Base-by-base conservation (phyloP, 2,888 invertebrate genomes). In the Nebria brevicollis region DNA sequence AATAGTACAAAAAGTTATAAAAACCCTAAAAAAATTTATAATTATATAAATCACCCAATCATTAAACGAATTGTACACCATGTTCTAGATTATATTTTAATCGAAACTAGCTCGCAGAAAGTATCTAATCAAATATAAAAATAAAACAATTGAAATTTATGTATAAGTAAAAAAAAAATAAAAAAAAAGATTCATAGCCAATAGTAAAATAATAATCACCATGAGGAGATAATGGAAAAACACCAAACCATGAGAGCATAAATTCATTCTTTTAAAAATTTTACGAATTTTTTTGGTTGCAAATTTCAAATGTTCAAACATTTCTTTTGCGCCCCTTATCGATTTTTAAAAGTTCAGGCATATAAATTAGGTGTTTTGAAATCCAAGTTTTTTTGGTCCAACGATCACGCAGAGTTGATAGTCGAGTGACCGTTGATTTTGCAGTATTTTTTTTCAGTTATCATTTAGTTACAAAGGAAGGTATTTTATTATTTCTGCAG, bases 211-310 rank as follows among this genome's bases (percentile, higher is more conserved):
- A 34, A 54, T 11, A 54, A 54, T 54, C 66, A 79, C 79, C 79
- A 25, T 66, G 73, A 77, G 78, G 64, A 54, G 64, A 34, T 75
- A 80, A 75, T 75, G 80, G 80, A 80, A 80, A 72, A 72, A 80
- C 75, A 80, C 80, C 80, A 77, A 66, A 66, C 76, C 77, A 41
- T 76, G 81, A 81, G 81, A 81, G 81, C 54, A 81, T 81, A 81
- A 81, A 76, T 72, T 77, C 73, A 81, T 81, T 77, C 81, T 87
- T 83, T 84, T 87, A 85, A 84, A 77, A 83, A 82, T 88, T 89
- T 89, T 88, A 85, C 88, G 85, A 85, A 87, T 88, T 89, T 89
- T 89, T 88, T 89, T 88, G 85, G 84, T 85, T 85, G 85, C 86
- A 86, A 84, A 84, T 85, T 83, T 85, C 83, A 84, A 54, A 84